Evolutionary conservation across 2,888 invertebrate species (phyloP), one percentile per base, ranked within the genome.

Genomic region (Lepidochrysops patricia): DNA sequence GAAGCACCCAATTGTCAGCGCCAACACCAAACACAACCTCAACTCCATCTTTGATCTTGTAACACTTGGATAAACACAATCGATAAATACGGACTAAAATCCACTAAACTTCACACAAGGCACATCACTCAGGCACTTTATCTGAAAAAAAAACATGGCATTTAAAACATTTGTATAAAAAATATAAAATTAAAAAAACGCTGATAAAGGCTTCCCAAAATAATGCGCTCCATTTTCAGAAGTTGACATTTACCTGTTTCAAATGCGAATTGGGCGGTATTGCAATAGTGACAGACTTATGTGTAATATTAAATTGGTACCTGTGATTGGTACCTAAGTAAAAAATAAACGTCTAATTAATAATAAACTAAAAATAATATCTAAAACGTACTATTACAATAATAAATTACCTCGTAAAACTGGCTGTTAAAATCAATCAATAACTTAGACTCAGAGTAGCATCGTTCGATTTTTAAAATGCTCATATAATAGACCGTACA

Each of bases 71-170:
- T 54, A 29, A 54, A 32, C 54, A 54, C 54, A 32, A 29, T 29
- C 54, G 13, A 19, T 54, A 54, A 54, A 54, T 32, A 32, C 15
- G 29, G 29, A 32, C 54, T 29, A 32, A 29, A 54, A 54, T 54
- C 27, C 27, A 54, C 29, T 54, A 7, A 54, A 54, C 58, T 66
- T 71, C 84, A 83, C 82, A 74, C 63, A 84, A 85, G 85, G 86
- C 87, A 87, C 87, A 78, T 79, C 72, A 76, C 75, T 65, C 80
- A 85, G 83, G 85, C 84, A 86, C 81, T 74, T 62, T 65, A 69
- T 79, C 81, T 82, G 82, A 54, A 73, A 74, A 72, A 60, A 73
- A 73, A 70, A 63, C 61, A 64, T 27, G 57, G 25, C 32, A 57
- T 60, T 32, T 48, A 29, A 57, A 50, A 19, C 13, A 37, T 7